Evolutionary conservation across 2,113 vertebrate genomes (phyloP), one percentile per base, ranked within the genome.

Genomic region (Apistogramma diplotaenia): DNA sequence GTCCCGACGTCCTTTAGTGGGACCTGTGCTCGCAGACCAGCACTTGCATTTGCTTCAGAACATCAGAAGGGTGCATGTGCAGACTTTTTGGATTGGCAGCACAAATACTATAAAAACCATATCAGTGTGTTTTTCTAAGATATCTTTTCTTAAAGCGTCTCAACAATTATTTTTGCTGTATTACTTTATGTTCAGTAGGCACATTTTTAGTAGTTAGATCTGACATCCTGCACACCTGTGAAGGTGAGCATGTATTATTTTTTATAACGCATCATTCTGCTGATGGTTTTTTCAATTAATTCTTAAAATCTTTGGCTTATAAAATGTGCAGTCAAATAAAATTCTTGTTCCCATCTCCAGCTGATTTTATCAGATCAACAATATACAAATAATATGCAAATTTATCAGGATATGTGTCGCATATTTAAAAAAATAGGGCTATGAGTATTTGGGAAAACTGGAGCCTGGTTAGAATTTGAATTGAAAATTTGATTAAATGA

Each of bases 211-310:
- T 61, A 15, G 59, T 31, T 21, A 35, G 7, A 61, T 3, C 21
- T 61, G 35, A 0, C 31, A 61, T 37, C 0, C n/a, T 61, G 21
- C 59, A 37, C 59, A 61, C n/a, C 1, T 0, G 19, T 37, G 37
- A 61, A 61, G 0, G 59, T 37, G 10, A 37, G 18, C n/a, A 0
- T 35, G 13, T 37, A 37, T 61, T 33, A 61, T 21, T 3, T 61
- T 65, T 65, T 65, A 25, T 15, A 40, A 35, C 25, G 4, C 60
- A 62, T 62, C 12, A 46, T 46, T 46, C 4, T 46, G 15, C 35
- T 10, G 60, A 65, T 65, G 59, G 37, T 62, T 65, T 16, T 62
- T 65, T 65, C 21, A 43, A 16, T 25, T 0, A 65, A 43, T 9
- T 62, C 60, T 40, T 0, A 37, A 40, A 62, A 40, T 43, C 12